Evolutionary conservation across 2,888 invertebrate genomes (phyloP).

Genomic region (Coelinius sp.): DNA sequence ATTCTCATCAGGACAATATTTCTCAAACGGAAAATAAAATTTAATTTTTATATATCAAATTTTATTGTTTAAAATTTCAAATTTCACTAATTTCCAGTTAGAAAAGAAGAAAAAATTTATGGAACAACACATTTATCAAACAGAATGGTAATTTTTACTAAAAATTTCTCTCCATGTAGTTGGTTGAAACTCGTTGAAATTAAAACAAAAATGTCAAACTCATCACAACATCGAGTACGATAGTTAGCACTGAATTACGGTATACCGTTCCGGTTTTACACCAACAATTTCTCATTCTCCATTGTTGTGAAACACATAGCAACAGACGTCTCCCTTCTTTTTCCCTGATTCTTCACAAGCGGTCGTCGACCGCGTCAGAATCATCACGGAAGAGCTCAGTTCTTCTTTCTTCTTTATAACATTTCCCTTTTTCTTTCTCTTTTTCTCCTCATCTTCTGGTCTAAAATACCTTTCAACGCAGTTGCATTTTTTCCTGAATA

Average conservation of each 20-base stretch:
- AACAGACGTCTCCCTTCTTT: constrained; percentile 12
- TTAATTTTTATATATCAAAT: too few relatives aligned
- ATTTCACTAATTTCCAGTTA: too few relatives aligned
- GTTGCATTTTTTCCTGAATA: constrained; percentile 31
- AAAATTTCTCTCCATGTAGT: too few relatives aligned
- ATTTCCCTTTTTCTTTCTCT: constrained; percentile 5
- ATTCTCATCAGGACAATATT: too few relatives aligned
- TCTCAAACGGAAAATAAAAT: too few relatives aligned
- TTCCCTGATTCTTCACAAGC: constrained; percentile 16
- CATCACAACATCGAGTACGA: neutral
- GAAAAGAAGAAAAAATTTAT: neutral
- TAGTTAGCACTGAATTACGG: constrained; percentile 17
- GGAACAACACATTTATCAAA: too few relatives aligned
- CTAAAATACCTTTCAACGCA: constrained; percentile 7
- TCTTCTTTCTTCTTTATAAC: constrained; percentile 5
- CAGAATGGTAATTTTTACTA: too few relatives aligned
- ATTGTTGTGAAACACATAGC: constrained; percentile 23
- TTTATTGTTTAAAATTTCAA: too few relatives aligned
- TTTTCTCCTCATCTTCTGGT: constrained; percentile 5
- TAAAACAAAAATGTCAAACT: neutral
- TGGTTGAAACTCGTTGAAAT: too few relatives aligned
- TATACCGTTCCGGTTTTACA: constrained; percentile 19
- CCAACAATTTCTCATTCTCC: constrained; percentile 16
- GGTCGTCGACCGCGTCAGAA: constrained; percentile 36
- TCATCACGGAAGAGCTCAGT: constrained; percentile 31